Evolutionary conservation across 2,888 invertebrate species (phyloP), one percentile per base, ranked within the genome.

Genomic region (Caenorhabditis drosophilae): DNA sequence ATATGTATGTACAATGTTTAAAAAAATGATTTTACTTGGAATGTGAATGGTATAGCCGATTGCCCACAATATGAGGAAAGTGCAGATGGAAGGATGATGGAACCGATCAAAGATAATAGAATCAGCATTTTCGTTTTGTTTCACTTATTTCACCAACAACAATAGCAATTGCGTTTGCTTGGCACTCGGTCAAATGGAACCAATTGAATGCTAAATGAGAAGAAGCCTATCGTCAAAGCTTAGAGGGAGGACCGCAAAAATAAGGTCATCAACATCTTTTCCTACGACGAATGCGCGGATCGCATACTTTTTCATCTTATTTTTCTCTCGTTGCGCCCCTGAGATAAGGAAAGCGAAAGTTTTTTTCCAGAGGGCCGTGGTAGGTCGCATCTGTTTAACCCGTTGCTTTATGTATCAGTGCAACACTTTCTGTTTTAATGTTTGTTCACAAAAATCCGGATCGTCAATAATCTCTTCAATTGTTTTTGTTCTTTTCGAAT

Each of bases 11-110:
- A 9, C 7, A 20, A 20, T 9, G 36, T n/a, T 49, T 2, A 1
- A 36, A 25, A 31, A 51, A 25, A 18, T 6, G 40, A 34, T 34
- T 15, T 46, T 26, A 73, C 77, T 61, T 77, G 77, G 56, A 77
- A 77, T 9, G 75, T 75, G 66, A 75, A 77, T 16, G 77, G 77
- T 34, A 77, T 63, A 1, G 75, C 72, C 1, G 75, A 63, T 45
- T 77, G 74, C 4, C 77, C 75, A 49, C 77, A 77, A 53, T 74
- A 75, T n/a, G 74, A 74, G 3, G 70, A 66, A n/a, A 62, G 31
- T 6, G 68, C 47, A 9, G 41, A 38, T 2, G 64, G 56, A 41
- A 66, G 25, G 20, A 55, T 7, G 48, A 45, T 55, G 41, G 38
- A 16, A 7, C 6, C 26, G 31, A 45, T 9, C 18, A n/a, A 18